Conservation (phyloP, 2,113 vertebrate genomes). For the Regulus satrapa region DNA sequence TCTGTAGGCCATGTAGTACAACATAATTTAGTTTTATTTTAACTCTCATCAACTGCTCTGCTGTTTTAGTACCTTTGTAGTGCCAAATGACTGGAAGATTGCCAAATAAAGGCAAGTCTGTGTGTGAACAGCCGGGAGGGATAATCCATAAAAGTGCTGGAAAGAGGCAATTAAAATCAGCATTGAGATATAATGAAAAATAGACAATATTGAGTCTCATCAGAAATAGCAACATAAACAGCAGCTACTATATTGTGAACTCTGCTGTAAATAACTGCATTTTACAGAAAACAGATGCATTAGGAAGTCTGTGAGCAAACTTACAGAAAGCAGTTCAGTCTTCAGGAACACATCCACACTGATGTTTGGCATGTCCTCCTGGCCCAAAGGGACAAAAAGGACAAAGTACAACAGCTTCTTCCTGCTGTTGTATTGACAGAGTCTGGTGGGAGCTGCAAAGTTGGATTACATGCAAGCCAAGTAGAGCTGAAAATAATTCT, state of each 20-base stretch:
- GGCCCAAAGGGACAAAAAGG: neutral
- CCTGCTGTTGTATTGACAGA: neutral
- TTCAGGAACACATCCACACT: neutral
- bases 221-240: constrained; percentile 27
- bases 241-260: neutral
- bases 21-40: neutral
- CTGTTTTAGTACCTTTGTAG: neutral
- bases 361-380: neutral
- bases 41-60: neutral
- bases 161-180: constrained; percentile 35
- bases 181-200: neutral
- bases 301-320: constrained; percentile 1
- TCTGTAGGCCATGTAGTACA: neutral
- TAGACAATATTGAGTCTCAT: neutral
- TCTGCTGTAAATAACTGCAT: constrained; percentile 18
- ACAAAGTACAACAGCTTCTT: no score
- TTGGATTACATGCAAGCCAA: neutral
- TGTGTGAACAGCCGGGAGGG: neutral
- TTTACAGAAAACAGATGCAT: constrained; percentile 46
- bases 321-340: neutral
- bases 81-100: neutral
- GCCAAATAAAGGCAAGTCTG: neutral
- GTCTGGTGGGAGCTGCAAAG: neutral
- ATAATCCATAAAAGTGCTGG: neutral
- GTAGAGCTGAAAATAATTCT: constrained; percentile 31